Percentiles rank a stretch among this genome's conserved stretches.
Conservation (phyloP, 2,888 invertebrate genomes). For the Epinotia nisella region DNA sequence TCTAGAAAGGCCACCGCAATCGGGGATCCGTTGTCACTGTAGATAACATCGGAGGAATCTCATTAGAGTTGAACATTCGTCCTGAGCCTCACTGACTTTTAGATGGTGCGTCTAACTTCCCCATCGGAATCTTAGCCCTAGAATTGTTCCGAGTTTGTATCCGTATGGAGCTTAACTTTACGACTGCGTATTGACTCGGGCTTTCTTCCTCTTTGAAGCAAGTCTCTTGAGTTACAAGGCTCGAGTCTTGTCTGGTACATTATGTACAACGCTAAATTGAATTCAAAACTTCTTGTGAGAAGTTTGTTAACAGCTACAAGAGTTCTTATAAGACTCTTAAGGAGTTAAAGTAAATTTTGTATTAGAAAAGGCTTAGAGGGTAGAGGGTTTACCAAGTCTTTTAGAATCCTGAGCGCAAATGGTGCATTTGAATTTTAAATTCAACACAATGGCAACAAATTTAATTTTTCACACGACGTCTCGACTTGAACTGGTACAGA, state of each 20-base stretch:
- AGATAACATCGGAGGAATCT: conserved; percentile 82
- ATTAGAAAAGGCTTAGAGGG: conserved; percentile 7
- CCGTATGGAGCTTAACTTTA: conserved; percentile 35
- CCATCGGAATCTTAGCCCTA: conserved; percentile 66
- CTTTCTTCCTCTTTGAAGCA: conserved; percentile 22
- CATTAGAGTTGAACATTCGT: conserved; percentile 76
- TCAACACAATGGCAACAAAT: conserved; percentile 38
- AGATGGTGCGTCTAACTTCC: conserved; percentile 67
- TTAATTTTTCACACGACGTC: conserved; percentile 43
- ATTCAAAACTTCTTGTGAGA: conserved; percentile 18
- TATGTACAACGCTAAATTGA: conserved; percentile 33
- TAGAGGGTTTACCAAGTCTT: neutral
- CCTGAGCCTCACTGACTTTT: conserved; percentile 62
- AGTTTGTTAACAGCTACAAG: conserved; percentile 4
- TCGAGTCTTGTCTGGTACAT: conserved; percentile 18
- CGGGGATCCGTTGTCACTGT: conserved; percentile 80
- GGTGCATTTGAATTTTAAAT: conserved; percentile 31
- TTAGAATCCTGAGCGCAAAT: neutral
- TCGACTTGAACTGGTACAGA: conserved; percentile 53
- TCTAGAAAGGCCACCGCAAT: conserved; percentile 83
- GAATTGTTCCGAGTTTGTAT: conserved; percentile 57
- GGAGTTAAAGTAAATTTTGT: conserved; percentile 5
- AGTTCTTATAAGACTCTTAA: conserved; percentile 15
- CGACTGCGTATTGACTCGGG: conserved; percentile 29
- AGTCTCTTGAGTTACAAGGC: conserved; percentile 9